Conservation (phyloP, 1,140 invertebrate species). For the fruit fly (Drosophila melanogaster) region Release_6_plus_ISO1_MT NT_033777.3:7278001-7278500, state of each 20-base stretch:
- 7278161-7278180: conserved; percentile 61
- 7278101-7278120: conserved; percentile 42
- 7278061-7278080: conserved; percentile 65
- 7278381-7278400: conserved; percentile 44
- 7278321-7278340: conserved; percentile 53
- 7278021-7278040: conserved; percentile 28
- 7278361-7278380: conserved; percentile 76
- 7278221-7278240: conserved; percentile 39
- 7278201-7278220: conserved; percentile 54
- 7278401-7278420: conserved; percentile 11
- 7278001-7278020: conserved; percentile 50
- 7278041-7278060: conserved; percentile 44
- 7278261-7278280: conserved; percentile 53
- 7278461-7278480: conserved; percentile 72
- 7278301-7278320: conserved; percentile 38
- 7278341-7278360: conserved; percentile 70
- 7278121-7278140: conserved; percentile 67
- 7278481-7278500: conserved; percentile 78
- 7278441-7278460: conserved; percentile 71
- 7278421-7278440: conserved; percentile 46
- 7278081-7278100: conserved; percentile 50
- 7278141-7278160: conserved; percentile 70
- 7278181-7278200: conserved; percentile 73
- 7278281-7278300: conserved; percentile 52
- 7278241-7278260: conserved; percentile 69